These are phyloP conservation scores for Podargus strigoides DNA, from an alignment of 2,797 vertebrate genomes.

Conservation along the genomic window DNA sequence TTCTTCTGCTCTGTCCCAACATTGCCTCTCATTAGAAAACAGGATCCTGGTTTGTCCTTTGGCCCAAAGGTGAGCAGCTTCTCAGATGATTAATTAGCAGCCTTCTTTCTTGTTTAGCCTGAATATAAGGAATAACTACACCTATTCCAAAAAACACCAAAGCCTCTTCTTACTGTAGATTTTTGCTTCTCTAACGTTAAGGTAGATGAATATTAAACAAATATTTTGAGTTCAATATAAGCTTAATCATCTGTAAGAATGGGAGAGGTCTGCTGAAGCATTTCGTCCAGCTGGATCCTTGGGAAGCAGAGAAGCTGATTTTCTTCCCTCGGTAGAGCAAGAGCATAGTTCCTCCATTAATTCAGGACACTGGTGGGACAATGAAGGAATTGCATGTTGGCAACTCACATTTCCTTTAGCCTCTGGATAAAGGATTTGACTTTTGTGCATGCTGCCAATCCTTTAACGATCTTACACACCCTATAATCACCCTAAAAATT, in stretches of 20 bases:
- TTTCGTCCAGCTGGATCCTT: background rate
- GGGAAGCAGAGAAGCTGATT: background rate
- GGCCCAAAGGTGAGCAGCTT: background rate
- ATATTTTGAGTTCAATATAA: background rate
- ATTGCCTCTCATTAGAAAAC: background rate
- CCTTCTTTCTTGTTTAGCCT: background rate
- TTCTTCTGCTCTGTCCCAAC: background rate
- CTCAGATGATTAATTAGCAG: background rate
- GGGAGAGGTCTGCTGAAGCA: background rate
- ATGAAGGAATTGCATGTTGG: conserved; percentile 44
- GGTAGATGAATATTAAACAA: background rate
- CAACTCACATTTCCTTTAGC: conserved; percentile 55
- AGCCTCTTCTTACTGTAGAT: background rate
- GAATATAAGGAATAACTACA: background rate
- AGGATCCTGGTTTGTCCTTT: background rate
- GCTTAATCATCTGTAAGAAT: background rate
- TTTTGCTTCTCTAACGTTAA: background rate
- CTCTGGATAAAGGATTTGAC: conserved; percentile 67
- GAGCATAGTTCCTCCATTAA: background rate
- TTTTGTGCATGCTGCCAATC: conserved; percentile 61
- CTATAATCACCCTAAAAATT: conserved; percentile 68
- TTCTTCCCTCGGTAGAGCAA: background rate
- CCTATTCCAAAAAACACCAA: background rate
- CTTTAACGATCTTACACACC: conserved; percentile 66
- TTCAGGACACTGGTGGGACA: conserved; percentile 46